These are phyloP conservation scores for Actinernus sp. DNA, from an alignment of 92 coral and sea anemone species.

Conservation along the genomic window DNA sequence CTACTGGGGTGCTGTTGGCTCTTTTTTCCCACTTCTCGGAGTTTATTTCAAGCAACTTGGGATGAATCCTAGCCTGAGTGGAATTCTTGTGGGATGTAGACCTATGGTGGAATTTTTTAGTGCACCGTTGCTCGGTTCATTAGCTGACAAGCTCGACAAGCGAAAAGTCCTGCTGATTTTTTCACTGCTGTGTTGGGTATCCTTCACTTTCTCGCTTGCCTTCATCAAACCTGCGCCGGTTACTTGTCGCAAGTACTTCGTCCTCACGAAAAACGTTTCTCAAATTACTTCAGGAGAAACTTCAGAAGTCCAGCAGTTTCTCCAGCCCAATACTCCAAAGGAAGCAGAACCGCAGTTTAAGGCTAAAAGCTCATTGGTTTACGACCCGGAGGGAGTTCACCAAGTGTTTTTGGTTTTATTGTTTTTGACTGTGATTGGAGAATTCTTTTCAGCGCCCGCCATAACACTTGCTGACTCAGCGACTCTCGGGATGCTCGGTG, in stretches of 20 bases:
- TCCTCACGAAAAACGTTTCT: conserved; percentile 95
- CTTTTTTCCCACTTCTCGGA: conserved; percentile 97
- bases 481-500: conserved; percentile 94
- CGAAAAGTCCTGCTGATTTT: conserved; percentile 84
- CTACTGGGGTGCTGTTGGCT: conserved; percentile 99
- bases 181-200: conserved; percentile 93
- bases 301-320: conserved; percentile 81
- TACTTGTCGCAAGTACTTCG: conserved; percentile 94
- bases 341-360: conserved; percentile 90
- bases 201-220: conserved; percentile 95
- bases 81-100: conserved; percentile 94
- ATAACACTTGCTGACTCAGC: conserved; percentile 98
- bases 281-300: conserved; percentile 91
- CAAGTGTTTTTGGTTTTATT: conserved; percentile 96
- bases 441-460: conserved; percentile 99
- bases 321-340: conserved; percentile 92
- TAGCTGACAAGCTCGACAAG: conserved; percentile 94
- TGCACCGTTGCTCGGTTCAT: conserved; percentile 92
- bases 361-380: conserved; percentile 97
- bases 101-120: conserved; percentile 99
- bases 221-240: conserved; percentile 99
- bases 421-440: conserved; percentile 93
- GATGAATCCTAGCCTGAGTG: conserved; percentile 96
- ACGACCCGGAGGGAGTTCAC: conserved; percentile 93
- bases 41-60: conserved; percentile 99